These are phyloP conservation scores for Cherax destructor DNA, from an alignment of 1,140 invertebrate genomes.

Conservation along the genomic window DNA sequence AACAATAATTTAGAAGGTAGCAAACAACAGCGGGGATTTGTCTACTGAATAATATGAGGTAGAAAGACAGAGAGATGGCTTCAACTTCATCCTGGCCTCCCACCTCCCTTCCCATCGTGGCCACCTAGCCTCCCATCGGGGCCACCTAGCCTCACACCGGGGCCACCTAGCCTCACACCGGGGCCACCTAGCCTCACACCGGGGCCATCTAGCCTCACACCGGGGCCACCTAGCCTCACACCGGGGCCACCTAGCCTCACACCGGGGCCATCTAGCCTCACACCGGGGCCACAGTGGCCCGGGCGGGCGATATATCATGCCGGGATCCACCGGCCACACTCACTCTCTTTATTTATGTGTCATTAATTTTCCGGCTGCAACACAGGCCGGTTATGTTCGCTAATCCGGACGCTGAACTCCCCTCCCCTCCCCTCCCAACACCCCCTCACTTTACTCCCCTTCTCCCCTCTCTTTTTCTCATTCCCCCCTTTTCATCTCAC, in stretches of 20 bases:
- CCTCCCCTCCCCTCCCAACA: no score
- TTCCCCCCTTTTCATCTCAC: no score
- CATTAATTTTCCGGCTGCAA: slow-evolving; percentile 28
- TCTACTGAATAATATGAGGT: no score
- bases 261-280: not conserved
- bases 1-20: no score
- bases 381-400: not conserved
- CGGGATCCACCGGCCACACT: not conserved
- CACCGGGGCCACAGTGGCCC: not conserved
- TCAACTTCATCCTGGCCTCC: no score
- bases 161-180: not conserved
- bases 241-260: not conserved
- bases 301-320: slow-evolving; percentile 19
- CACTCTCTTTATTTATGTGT: slow-evolving; percentile 31
- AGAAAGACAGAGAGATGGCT: no score
- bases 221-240: not conserved
- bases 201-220: not conserved
- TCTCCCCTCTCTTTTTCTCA: no score
- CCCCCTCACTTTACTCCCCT: no score
- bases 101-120: not conserved
- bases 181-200: not conserved
- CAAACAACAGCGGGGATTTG: no score
- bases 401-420: not conserved
- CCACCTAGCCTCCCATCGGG: not conserved
- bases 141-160: no score